A percentile compares a stretch with the other conserved stretches of the same genome.
Conservation (phyloP, 2,888 invertebrate genomes). For the Diaperis boleti region DNA sequence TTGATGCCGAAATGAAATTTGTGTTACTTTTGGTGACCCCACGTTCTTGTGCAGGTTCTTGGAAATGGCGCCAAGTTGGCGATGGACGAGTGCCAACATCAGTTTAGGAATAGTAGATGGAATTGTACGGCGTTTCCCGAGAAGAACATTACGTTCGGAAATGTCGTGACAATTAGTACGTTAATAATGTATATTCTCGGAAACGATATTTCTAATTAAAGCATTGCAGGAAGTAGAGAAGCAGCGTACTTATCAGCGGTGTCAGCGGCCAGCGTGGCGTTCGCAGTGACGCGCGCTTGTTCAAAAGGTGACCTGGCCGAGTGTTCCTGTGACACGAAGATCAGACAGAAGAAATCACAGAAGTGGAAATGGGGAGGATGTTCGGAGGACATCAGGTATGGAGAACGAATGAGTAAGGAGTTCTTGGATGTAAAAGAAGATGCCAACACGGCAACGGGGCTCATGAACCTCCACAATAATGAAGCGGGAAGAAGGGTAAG, state of each 20-base stretch:
- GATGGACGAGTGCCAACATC: constrained; percentile 90
- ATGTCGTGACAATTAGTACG: constrained; percentile 87
- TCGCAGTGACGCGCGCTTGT: constrained; percentile 88
- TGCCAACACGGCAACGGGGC: constrained; percentile 76
- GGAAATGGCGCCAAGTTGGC: constrained; percentile 86
- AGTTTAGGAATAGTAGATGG: constrained; percentile 89
- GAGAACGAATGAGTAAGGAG: constrained; percentile 86
- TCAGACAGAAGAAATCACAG: constrained; percentile 71
- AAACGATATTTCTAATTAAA: not conserved
- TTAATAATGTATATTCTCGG: too few relatives aligned
- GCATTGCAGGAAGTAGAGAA: constrained; percentile 82
- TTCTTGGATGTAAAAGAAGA: constrained; percentile 89
- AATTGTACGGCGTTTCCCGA: constrained; percentile 86
- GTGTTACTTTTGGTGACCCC: not conserved
- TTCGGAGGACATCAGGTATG: constrained; percentile 90
- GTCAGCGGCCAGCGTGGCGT: constrained; percentile 90
- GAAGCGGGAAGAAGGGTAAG: constrained; percentile 89
- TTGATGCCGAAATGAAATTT: not conserved
- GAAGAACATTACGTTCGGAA: constrained; percentile 81
- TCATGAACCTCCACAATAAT: constrained; percentile 94
- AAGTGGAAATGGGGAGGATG: constrained; percentile 96
- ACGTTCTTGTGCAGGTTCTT: constrained; percentile 72
- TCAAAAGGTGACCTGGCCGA: constrained; percentile 87
- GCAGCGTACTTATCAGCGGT: constrained; percentile 91
- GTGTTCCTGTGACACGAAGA: constrained; percentile 85